Evolutionary conservation across 2,888 invertebrate genomes (phyloP).

Genomic region (Saturnia pavonia): DNA sequence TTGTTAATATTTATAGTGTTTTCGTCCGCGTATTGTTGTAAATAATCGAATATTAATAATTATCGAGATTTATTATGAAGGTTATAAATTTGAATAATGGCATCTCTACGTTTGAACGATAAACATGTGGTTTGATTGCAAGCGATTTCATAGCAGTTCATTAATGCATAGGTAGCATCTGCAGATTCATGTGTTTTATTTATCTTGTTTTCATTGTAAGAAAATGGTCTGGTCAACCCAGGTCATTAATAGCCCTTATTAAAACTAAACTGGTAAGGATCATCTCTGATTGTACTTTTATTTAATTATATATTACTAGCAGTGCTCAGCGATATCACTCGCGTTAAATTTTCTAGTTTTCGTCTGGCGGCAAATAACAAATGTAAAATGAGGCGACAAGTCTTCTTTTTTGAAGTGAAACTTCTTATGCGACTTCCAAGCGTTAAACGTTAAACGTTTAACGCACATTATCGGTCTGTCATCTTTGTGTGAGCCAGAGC

Average conservation of each 20-base stretch:
- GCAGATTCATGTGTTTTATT: background rate
- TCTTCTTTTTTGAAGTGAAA: no score
- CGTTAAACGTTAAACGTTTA: no score
- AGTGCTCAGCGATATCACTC: no score
- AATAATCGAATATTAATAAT: conserved; percentile 5
- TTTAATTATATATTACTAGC: no score
- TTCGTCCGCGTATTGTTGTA: background rate
- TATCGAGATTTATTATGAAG: conserved; percentile 6
- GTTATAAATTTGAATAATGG: background rate
- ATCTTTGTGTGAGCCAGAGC: no score
- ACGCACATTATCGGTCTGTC: no score
- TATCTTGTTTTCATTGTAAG: background rate
- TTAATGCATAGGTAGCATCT: background rate
- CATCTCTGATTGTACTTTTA: no score
- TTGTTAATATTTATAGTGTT: background rate
- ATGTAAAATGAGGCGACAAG: no score
- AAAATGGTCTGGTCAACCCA: background rate
- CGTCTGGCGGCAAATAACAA: no score
- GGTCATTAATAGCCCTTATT: background rate
- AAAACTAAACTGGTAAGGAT: no score
- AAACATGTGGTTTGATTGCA: background rate
- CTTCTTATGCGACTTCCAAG: no score
- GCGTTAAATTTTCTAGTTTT: no score
- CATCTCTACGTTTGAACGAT: background rate
- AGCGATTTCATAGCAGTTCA: background rate